These are phyloP conservation scores for Nyleta sp. DNA, from an alignment of 2,888 invertebrate genomes.

Conservation along the genomic window DNA sequence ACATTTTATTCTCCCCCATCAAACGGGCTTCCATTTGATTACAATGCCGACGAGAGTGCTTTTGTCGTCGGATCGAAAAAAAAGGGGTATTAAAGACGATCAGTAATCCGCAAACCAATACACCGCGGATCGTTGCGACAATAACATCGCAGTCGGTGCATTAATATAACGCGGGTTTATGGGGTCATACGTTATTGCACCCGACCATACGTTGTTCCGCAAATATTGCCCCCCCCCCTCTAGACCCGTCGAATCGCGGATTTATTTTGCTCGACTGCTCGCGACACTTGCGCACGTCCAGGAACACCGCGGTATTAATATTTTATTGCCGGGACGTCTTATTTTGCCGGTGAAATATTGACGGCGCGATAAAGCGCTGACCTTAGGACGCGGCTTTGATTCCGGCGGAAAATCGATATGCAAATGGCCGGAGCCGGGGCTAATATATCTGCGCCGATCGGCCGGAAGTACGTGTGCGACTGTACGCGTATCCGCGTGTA, in stretches of 20 bases:
- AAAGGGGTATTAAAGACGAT: constrained; percentile 48
- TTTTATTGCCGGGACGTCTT: constrained; percentile 38
- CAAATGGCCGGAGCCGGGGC: constrained; percentile 65
- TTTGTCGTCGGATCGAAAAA: constrained; percentile 42
- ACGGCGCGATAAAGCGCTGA: constrained; percentile 39
- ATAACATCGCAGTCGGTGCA: constrained; percentile 65
- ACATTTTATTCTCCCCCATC: constrained; percentile 40
- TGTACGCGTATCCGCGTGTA: constrained; percentile 55
- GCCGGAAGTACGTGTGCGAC: constrained; percentile 59
- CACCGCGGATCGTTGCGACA: constrained; percentile 36
- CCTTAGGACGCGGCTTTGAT: constrained; percentile 42
- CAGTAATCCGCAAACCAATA: constrained; percentile 52
- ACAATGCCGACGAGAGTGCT: constrained; percentile 36
- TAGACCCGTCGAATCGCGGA: constrained; percentile 72
- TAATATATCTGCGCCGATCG: constrained; percentile 54
- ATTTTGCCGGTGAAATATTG: constrained; percentile 36
- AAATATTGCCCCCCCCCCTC: constrained; percentile 69
- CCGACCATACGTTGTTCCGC: constrained; percentile 50
- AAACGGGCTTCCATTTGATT: constrained; percentile 44
- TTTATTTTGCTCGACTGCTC: constrained; percentile 69
- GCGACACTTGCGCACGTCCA: constrained; percentile 37
- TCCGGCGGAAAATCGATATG: constrained; percentile 67
- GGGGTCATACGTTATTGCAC: constrained; percentile 74
- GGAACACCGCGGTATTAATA: constrained; percentile 16
- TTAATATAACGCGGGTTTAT: constrained; percentile 75